phyloP scores from a whole-genome alignment of 2,888 invertebrate genomes.

The Trachelus troglodyta region DNA sequence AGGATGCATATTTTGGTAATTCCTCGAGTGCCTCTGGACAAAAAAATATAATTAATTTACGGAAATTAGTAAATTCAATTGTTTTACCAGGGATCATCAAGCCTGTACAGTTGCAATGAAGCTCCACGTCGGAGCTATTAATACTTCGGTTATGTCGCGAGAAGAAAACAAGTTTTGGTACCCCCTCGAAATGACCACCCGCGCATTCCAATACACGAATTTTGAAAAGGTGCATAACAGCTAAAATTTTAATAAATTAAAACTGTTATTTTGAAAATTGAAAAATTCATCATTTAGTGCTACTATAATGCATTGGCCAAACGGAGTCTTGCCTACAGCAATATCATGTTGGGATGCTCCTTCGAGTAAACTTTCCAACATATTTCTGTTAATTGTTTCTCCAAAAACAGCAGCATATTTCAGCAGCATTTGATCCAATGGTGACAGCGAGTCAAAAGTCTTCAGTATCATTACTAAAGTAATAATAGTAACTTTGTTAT shows the following conservation, averaged over 20 bases:
- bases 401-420: constrained; percentile 76
- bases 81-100: constrained; percentile 58
- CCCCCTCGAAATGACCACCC: constrained; percentile 71
- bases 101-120: constrained; percentile 66
- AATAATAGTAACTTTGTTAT: background rate
- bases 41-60: constrained; percentile 23
- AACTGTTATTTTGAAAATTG: background rate
- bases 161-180: constrained; percentile 53
- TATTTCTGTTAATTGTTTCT: constrained; percentile 72
- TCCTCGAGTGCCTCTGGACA: constrained; percentile 67
- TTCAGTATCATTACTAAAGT: constrained; percentile 72
- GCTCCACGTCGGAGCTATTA: constrained; percentile 43
- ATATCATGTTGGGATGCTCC: constrained; percentile 67
- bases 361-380: constrained; percentile 71
- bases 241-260: constrained; percentile 52
- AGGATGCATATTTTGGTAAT: constrained; percentile 73
- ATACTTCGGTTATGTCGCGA: constrained; percentile 55
- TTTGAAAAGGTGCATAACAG: constrained; percentile 72
- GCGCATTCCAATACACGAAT: constrained; percentile 73
- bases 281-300: too few species aligned
- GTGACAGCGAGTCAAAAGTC: constrained; percentile 74
- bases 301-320: too few species aligned
- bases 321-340: constrained; percentile 35
- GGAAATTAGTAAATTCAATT: constrained; percentile 1
- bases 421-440: constrained; percentile 74